Evolutionary conservation across 2,113 vertebrate genomes (phyloP).

Genomic region (Elgaria multicarinata): DNA sequence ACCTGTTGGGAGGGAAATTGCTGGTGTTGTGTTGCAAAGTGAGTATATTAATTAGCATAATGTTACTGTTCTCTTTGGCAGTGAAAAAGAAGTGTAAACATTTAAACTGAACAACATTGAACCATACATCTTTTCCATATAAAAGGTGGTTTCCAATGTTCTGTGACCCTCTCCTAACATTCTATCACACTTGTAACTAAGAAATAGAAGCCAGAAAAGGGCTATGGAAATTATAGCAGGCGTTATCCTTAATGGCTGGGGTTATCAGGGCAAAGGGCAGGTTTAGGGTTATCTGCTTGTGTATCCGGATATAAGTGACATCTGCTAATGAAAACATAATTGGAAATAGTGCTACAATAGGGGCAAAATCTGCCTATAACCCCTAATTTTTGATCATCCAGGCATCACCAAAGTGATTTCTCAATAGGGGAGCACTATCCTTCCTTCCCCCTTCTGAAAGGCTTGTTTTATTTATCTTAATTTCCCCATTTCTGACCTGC

Average conservation of each 20-base stretch:
- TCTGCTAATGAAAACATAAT: neutral
- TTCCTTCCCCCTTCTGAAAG: no score
- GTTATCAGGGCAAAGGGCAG: neutral
- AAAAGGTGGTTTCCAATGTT: neutral
- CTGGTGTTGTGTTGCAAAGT: constrained; percentile 92
- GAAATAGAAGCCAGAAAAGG: neutral
- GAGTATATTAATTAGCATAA: constrained; percentile 41
- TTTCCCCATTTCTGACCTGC: neutral
- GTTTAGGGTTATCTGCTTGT: neutral
- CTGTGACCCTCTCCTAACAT: neutral
- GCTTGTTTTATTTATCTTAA: neutral
- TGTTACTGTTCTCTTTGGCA: neutral
- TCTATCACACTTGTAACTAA: neutral
- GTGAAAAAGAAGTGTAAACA: neutral
- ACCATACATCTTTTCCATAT: neutral
- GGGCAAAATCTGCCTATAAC: neutral
- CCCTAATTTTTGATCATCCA: neutral
- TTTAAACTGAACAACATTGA: neutral
- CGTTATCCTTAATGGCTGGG: neutral
- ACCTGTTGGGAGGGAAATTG: constrained; percentile 92
- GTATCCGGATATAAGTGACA: neutral
- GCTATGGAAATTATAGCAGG: neutral
- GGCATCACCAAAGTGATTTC: neutral
- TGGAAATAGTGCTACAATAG: neutral
- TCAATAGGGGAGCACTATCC: no score